Base-by-base conservation (phyloP, 1,140 invertebrate species). In the Pogonomyrmex barbatus region DNA sequence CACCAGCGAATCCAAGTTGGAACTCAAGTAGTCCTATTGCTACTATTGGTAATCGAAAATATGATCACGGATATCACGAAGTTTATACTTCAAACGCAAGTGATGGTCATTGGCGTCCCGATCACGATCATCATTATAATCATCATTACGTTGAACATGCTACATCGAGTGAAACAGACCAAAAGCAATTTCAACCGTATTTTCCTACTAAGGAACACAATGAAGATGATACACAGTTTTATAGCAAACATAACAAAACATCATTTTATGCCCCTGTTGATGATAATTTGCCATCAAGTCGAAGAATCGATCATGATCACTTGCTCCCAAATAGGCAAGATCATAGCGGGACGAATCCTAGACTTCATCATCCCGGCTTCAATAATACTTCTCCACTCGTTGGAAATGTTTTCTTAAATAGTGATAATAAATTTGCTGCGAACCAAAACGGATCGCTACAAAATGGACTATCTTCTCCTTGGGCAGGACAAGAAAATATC, bases 381-480 rank as follows among this genome's bases (percentile, higher is more conserved):
- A 73, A 87, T 56, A 70, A 30, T 50, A 52, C 56, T 47, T 42
- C 30, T 62, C 4, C 50, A 42, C 9, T 60, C 1, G 17, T 12
- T 63, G 52, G 33, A 70, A 92, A 91, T 50, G 30, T 90, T 83
- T 89, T 90, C 24, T 88, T 86, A 36, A 71, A 60, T 39, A 73
- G 30, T 36, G 17, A 4, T 12, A 52, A 70, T 58, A 56, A 58
- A 71, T 58, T 56, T 58, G 5, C 24, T n/a, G 12, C 24, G 54
- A n/a, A 73, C 73, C 52, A 42, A 12, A 85, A 78, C 42, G 56
- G 42, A n/a, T 52, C 47, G 39, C 50, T 45, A 56, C 62, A 63
- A 68, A 14, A 36, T n/a, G 39, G 52, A 67, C 8, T 45, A 68
- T 1, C 9, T 56, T 10, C 33, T 36, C 4, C 62, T 81, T 39